Evolutionary conservation across 1,140 invertebrate species (phyloP).

Genomic region (Rhyzopertha dominica): DNA sequence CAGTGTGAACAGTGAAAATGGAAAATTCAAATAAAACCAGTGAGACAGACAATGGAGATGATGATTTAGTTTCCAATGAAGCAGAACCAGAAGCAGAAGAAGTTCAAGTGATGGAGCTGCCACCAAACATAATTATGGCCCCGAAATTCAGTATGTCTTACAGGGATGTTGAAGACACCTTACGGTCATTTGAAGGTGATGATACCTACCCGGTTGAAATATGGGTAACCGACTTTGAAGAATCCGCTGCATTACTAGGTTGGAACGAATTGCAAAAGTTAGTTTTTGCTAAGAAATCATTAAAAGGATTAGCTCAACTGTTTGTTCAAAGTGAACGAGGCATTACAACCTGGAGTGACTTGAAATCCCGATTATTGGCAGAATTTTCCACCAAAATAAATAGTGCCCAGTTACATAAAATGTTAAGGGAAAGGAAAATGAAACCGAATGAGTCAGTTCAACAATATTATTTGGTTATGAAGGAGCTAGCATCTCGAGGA

Average conservation of each 20-base stretch:
- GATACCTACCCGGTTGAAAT: constrained; percentile 25
- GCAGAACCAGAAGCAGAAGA: no score
- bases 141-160: constrained; percentile 11
- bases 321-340: constrained; percentile 32
- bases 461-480: constrained; percentile 40
- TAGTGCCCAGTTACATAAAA: constrained; percentile 29
- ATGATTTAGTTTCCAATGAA: no score
- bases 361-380: constrained; percentile 21
- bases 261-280: constrained; percentile 34
- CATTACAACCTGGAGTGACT: constrained; percentile 26
- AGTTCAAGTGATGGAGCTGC: no score
- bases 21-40: no score
- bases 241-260: constrained; percentile 22
- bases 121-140: no score
- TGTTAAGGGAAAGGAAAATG: constrained; percentile 24
- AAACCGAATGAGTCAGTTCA: constrained; percentile 30
- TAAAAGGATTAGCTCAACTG: constrained; percentile 31
- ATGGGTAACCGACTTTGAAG: constrained; percentile 37
- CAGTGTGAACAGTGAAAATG: no score
- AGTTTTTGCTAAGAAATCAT: constrained; percentile 36
- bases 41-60: no score
- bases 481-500: constrained; percentile 31
- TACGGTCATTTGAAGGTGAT: constrained; percentile 23
- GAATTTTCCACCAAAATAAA: constrained; percentile 26
- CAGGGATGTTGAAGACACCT: constrained; percentile 24